phyloP scores from a whole-genome alignment of 2,113 vertebrate genomes.

The Gallinago jamesoni region DNA sequence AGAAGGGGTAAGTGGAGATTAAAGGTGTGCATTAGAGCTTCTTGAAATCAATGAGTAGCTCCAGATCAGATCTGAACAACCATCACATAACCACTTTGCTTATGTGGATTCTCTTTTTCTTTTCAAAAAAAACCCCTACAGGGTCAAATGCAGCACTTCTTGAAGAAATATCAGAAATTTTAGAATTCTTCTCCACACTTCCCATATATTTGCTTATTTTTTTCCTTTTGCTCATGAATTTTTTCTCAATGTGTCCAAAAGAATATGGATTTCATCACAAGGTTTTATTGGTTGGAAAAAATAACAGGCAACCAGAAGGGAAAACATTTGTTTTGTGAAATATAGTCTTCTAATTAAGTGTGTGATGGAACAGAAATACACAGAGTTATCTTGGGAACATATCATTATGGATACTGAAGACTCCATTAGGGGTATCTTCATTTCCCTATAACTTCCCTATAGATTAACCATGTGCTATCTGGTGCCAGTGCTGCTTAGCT shows the following conservation, averaged over 20 bases:
- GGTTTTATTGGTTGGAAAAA: neutral
- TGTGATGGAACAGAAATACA: neutral
- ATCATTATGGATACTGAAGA: neutral
- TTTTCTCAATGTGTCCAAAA: neutral
- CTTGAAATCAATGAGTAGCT: slow-evolving; percentile 11
- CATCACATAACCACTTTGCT: neutral
- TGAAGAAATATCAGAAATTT: neutral
- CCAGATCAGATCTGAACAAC: neutral
- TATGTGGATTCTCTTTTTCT: neutral
- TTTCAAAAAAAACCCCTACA: neutral
- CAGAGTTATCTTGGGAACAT: neutral
- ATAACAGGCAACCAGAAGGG: neutral
- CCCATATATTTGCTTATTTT: neutral
- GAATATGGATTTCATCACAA: neutral
- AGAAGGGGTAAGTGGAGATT: slow-evolving; percentile 6
- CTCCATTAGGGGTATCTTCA: neutral
- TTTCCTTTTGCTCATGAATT: neutral
- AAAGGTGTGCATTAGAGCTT: slow-evolving; percentile 10
- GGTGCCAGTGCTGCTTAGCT: neutral
- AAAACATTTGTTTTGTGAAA: neutral
- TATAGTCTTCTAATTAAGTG: neutral
- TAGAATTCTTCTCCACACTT: neutral
- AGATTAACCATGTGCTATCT: neutral
- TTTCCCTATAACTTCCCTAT: neutral
- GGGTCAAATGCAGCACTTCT: neutral